Evolutionary conservation across 2,113 vertebrate species (phyloP), one percentile per base, ranked within the genome.

Genomic region (Mesitornis unicolor): DNA sequence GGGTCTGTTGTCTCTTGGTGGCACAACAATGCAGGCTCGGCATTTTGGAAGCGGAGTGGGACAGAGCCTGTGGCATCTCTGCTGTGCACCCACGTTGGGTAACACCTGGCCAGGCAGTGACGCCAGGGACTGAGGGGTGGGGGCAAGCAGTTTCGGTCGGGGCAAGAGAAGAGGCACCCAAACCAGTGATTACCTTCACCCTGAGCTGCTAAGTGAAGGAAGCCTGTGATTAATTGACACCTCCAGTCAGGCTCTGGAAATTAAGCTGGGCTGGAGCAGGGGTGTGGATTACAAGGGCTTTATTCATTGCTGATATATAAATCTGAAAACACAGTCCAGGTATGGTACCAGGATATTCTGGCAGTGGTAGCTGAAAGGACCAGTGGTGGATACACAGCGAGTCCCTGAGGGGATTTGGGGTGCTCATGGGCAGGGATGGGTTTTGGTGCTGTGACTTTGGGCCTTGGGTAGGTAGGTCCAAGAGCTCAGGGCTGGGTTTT

Each of bases 181-280:
- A 96, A 94, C 92, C 81, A 75, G 89, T 96, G 95, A 96, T 97
- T 96, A 94, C 84, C 83, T 81, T 84, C 33, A 3, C 90, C 53
- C 81, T 93, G 94, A 93, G 89, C 94, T 96, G 96, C 89, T 96
- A 96, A 97, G 95, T 93, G 94, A 94, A 96, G 95, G 96, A 97
- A 95, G 84, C 96, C 86, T 94, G 93, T 95, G 95, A 96, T 96
- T 96, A 96, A 88, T 90, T 92, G 90, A 95, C 96, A 97, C 90
- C 89, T 96, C 83, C 88, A 94, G 80, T 88, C 63, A 48, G 90
- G 87, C 94, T 93, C 88, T 93, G 85, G 95, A 86, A 96, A 95
- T 83, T 73, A 90, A 91, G 69, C 75, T 2, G 16, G 22, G 75
- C 90, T 86, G 92, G 85, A 93, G 76, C 73, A 92, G 43, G n/a